phyloP scores from a whole-genome alignment of 2,113 vertebrate species.

The Neopipo cinnamomea region DNA sequence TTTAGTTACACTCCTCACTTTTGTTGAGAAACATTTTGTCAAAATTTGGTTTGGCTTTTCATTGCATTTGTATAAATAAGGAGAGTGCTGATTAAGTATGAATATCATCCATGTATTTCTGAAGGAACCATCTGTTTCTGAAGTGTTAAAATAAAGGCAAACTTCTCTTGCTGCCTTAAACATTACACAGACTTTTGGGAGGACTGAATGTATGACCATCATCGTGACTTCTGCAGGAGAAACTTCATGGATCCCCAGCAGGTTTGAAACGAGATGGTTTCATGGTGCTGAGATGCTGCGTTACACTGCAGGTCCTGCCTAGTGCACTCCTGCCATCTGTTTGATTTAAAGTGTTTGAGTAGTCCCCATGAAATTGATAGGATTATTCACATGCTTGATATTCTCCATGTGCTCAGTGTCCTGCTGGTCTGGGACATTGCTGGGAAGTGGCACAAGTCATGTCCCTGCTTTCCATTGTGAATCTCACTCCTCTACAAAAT shows the following conservation, averaged over 20 bases:
- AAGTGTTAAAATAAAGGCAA: constrained; percentile 44
- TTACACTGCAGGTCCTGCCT: not conserved
- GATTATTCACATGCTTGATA: not conserved
- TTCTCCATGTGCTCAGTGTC: not conserved
- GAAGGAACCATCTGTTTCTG: not conserved
- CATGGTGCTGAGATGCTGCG: not conserved
- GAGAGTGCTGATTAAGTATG: not conserved
- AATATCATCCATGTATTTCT: not conserved
- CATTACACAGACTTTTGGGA: not conserved
- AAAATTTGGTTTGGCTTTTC: constrained; percentile 30
- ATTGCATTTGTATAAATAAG: not conserved
- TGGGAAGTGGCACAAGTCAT: not conserved
- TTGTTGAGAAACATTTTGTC: constrained; percentile 16
- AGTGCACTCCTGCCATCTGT: not conserved
- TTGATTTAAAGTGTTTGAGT: not conserved
- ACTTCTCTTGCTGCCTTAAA: constrained; percentile 50
- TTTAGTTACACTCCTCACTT: not conserved
- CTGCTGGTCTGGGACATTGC: constrained; percentile 24
- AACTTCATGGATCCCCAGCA: not conserved
- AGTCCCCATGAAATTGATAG: not conserved
- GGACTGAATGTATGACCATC: constrained; percentile 17
- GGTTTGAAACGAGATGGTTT: not conserved
- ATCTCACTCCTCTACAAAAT: not conserved
- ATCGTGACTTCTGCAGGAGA: constrained; percentile 6
- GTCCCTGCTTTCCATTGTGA: not conserved